These are phyloP conservation scores for Cynaeus angustus DNA, from an alignment of 2,888 invertebrate genomes.

Conservation along the genomic window DNA sequence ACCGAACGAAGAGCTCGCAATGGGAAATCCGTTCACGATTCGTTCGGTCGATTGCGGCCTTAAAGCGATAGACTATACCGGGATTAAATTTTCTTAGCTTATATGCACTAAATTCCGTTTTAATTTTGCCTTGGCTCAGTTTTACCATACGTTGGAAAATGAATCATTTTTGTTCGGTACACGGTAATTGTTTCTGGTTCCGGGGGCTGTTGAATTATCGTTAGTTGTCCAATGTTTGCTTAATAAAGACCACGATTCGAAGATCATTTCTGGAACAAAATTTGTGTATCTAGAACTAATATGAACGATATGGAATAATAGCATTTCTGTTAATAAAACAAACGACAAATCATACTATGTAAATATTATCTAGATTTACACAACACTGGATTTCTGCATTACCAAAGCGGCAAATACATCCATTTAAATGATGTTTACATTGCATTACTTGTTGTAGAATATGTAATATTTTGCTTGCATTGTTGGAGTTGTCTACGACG, in stretches of 20 bases:
- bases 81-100: conserved; percentile 68
- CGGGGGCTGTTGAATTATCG: conserved; percentile 50
- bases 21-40: conserved; percentile 11
- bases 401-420: conserved; percentile 15
- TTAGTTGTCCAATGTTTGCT: conserved; percentile 47
- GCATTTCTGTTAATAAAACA: conserved; percentile 42
- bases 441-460: conserved; percentile 11
- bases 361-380: conserved; percentile 36
- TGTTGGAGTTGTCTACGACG: neutral
- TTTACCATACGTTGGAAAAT: conserved; percentile 41
- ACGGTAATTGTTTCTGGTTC: too few species aligned
- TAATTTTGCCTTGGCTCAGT: conserved; percentile 62
- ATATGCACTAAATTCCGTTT: conserved; percentile 66
- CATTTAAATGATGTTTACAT: conserved; percentile 26
- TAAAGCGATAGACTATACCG: conserved; percentile 69
- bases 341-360: conserved; percentile 33
- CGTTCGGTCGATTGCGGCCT: conserved; percentile 60
- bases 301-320: conserved; percentile 37
- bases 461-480: neutral
- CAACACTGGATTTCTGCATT: conserved; percentile 30
- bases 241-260: conserved; percentile 38
- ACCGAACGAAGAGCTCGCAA: neutral
- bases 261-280: conserved; percentile 30
- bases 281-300: conserved; percentile 35
- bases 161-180: conserved; percentile 7